Percentiles rank a stretch among this genome's conserved stretches.
Conservation (phyloP, 1,140 invertebrate genomes). For the Globodera ellingtonae region DNA sequence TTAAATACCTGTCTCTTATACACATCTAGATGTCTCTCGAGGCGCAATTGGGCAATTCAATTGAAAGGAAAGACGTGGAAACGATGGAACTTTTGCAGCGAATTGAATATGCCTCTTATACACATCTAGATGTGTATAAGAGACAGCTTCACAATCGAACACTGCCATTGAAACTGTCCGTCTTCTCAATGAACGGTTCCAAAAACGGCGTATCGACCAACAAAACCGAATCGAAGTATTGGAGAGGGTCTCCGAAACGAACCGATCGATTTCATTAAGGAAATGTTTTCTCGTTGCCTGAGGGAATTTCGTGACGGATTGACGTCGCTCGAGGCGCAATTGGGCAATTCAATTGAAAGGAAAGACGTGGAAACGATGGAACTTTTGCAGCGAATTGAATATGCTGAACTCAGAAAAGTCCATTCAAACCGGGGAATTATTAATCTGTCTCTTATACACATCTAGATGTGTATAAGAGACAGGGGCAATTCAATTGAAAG, state of each 20-base stretch:
- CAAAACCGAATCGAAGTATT: not conserved
- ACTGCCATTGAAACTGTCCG: not conserved
- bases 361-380: not conserved
- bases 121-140: too few relatives aligned
- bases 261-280: not conserved
- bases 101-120: too few relatives aligned
- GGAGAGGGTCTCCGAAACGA: not conserved
- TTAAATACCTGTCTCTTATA: too few relatives aligned
- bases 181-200: not conserved
- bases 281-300: not conserved
- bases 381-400: not conserved
- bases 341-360: not conserved
- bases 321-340: not conserved
- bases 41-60: too few relatives aligned
- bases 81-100: too few relatives aligned
- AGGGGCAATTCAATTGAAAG: not conserved
- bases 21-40: too few relatives aligned
- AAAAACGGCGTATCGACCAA: not conserved
- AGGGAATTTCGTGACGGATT: not conserved
- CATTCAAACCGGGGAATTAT: not conserved
- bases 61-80: too few relatives aligned
- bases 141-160: slow-evolving; percentile 11
- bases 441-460: too few relatives aligned
- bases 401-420: slow-evolving; percentile 15
- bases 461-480: too few relatives aligned